Evolutionary conservation across 2,797 vertebrate species (phyloP).

Genomic region (Enoplosus armatus): DNA sequence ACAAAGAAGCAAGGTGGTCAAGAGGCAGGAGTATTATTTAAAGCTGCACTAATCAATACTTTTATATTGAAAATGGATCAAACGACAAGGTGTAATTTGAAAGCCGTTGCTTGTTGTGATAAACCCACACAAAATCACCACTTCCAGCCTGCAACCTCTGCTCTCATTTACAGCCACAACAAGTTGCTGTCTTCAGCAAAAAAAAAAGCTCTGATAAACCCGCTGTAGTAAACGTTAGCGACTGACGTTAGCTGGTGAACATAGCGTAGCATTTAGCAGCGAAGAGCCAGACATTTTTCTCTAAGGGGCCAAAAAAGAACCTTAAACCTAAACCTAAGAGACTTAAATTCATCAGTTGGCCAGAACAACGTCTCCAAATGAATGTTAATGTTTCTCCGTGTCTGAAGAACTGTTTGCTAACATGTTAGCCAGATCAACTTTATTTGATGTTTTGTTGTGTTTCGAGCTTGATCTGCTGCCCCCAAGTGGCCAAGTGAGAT

Average conservation of each 20-base stretch:
- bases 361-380: background rate
- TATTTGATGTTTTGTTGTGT: background rate
- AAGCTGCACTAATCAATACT: slow-evolving; percentile 15
- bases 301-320: too few relatives aligned
- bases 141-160: background rate
- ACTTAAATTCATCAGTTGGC: background rate
- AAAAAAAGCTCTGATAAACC: background rate
- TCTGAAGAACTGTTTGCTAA: background rate
- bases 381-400: background rate
- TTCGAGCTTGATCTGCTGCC: slow-evolving; percentile 8
- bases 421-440: background rate
- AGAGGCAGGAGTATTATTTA: background rate
- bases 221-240: background rate
- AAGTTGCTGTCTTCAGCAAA: slow-evolving; percentile 5
- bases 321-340: too few relatives aligned
- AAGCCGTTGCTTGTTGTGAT: background rate
- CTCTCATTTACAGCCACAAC: background rate
- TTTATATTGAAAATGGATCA: slow-evolving; percentile 14
- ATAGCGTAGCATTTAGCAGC: background rate
- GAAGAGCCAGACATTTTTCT: background rate
- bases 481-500: background rate
- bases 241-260: background rate
- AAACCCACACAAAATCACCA: background rate
- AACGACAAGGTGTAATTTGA: background rate
- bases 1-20: slow-evolving; percentile 7